These are phyloP conservation scores for Rhamnusium bicolor DNA, from an alignment of 2,888 invertebrate genomes.

Conservation along the genomic window DNA sequence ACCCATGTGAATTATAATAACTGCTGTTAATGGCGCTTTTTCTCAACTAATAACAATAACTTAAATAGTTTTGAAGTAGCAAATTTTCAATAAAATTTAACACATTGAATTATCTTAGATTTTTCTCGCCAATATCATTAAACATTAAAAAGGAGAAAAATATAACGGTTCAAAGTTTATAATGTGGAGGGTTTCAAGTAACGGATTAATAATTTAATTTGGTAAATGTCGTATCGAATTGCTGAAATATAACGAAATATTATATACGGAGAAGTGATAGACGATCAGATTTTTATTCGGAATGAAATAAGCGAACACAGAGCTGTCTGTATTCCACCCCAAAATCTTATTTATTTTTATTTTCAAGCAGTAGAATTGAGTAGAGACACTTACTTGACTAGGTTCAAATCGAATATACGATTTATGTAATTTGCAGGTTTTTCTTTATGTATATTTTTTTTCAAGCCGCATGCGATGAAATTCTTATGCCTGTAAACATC, in stretches of 20 bases:
- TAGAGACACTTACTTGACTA: conserved; percentile 42
- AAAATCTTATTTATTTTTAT: conserved; percentile 49
- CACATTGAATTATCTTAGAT: background rate
- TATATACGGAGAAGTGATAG: conserved; percentile 8
- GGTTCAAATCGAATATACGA: conserved; percentile 43
- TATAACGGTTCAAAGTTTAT: background rate
- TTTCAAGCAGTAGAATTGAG: conserved; percentile 39
- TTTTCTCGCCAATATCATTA: background rate
- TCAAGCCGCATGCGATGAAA: background rate
- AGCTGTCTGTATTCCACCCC: conserved; percentile 28
- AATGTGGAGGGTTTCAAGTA: background rate
- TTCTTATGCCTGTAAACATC: background rate
- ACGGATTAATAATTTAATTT: conserved; percentile 8
- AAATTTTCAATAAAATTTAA: background rate
- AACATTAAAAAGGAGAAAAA: background rate
- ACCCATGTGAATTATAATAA: too few relatives aligned
- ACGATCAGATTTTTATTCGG: conserved; percentile 33
- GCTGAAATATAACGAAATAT: conserved; percentile 4
- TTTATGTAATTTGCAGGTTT: conserved; percentile 41
- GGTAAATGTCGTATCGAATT: conserved; percentile 12
- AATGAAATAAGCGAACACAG: conserved; percentile 28
- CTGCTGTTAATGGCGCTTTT: background rate
- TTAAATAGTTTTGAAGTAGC: background rate
- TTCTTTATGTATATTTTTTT: conserved; percentile 23
- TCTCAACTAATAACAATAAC: too few relatives aligned